Evolutionary conservation across 2,797 vertebrate genomes (phyloP), one percentile per base, ranked within the genome.

Genomic region (Ceryle rudis): DNA sequence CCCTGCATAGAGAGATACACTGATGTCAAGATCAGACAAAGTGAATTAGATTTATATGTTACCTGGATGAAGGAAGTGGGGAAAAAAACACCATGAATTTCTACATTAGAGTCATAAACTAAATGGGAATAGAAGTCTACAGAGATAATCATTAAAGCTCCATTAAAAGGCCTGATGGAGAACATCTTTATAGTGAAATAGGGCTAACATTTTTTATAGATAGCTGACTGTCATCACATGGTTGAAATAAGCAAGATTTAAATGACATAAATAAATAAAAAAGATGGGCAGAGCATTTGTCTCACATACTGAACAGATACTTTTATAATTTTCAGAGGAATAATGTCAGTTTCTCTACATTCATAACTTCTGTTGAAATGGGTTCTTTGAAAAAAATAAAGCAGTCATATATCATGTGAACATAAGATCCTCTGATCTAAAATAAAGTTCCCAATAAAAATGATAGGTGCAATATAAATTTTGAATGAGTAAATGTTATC

Each of bases 401-500:
- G 21, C 46, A 87, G 58, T 41, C 49, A 90, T 92, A 83, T 95
- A 91, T 80, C 69, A 79, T 25, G 6, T 25, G 10, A 91, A 54
- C 58, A 33, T 65, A 82, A 82, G 29, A 90, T 31, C 25, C 5
- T 88, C 72, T 89, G 65, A 93, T 80, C 44, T 91, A 89, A 95
- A 87, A 92, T 60, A 52, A 72, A 89, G 66, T 77, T 85, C 25
- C 21, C 5, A n/a, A 55, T 64, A 91, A 67, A 91, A 94, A 86
- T 73, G 54, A 81, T 66, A 80, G 61, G 49, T 88, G 17, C 21
- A 67, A 86, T 79, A 81, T 79, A 83, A 42, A 85, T 81, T 81
- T 93, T 95, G 92, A 93, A 95, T 89, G 35, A 81, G 21, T 64
- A 81, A 90, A 91, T 12, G 6, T 65, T 94, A 87, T 78, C n/a